Base-by-base conservation (phyloP, 2,888 invertebrate species). In the Tigriopus californicus region DNA sequence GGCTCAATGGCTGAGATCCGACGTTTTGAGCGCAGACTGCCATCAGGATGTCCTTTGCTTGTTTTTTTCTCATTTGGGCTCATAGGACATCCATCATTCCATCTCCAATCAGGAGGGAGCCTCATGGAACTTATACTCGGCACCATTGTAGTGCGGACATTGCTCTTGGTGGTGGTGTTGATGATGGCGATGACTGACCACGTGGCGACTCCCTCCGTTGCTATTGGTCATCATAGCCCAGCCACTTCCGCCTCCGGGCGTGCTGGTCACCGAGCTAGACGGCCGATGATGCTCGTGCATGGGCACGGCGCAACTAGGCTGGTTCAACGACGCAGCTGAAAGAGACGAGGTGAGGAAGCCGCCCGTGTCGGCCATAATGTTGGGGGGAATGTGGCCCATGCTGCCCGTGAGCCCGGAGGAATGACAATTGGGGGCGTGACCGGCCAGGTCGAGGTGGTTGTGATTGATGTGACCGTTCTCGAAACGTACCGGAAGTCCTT, bases 391-490 rank as follows among this genome's bases (percentile, higher is more conserved):
- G 12, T 24, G 54, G 41, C 18, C 18, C n/a, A 41, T 5, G 41
- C 18, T 18, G 15, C 52, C 52, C 12, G 22, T 52, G 22, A 25
- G 25, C 8, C 52, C 20, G 2, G 52, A 33, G 47, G 20, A 47
- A 47, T 47, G 47, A 47, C 47, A 20, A 18, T 20, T 22, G 10
- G 52, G 52, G 6, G 33, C 40, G 40, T 40, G 40, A 5, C 40
- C 40, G 15, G 54, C 54, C 18, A 54, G 33, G 41, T 54, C 54
- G 12, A 54, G 41, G 18, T 54, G 54, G 11, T 33, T 54, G 18
- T 54, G 54, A n/a, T 33, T 54, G 15, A 54, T 41, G 18, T 54
- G 54, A 40, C 54, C 54, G 41, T 54, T 54, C 40, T 54, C 54
- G 41, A 33, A 54, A 8, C 33, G 33, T 5, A 33, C 33, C 6